Base-by-base conservation (phyloP, 2,113 vertebrate genomes). In the Pungitius pungitius region DNA sequence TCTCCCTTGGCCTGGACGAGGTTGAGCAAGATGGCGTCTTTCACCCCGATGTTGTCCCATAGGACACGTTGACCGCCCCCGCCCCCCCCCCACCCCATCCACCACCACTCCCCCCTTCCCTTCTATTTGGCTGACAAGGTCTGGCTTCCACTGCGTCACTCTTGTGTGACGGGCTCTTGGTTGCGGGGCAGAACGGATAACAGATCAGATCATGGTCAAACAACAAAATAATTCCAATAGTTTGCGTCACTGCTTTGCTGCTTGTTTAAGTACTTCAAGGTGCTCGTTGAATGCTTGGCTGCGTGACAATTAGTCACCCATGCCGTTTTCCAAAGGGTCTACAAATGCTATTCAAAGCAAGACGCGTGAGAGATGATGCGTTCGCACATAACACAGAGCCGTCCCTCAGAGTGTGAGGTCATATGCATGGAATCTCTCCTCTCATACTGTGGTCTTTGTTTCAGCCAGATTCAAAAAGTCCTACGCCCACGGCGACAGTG, bases 381-480 rank as follows among this genome's bases (percentile, higher is more conserved):
- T 75, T 86, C 85, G 77, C 76, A 73, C 60, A 49, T 62, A 63
- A 56, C 64, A 57, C 63, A 63, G 69, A 66, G 37, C 47, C 56
- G 59, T 77, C 73, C 49, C 73, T 57, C 60, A 12, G 75, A 66
- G 70, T 59, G 55, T 88, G 84, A 85, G 82, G 82, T 90, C 87
- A 88, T 68, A 57, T 22, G 20, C 55, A 54, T 45, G 51, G 74
- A 85, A 72, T 82, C 77, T 69, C 67, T 69, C 61, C 72, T 27
- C 63, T 78, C 64, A 89, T 62, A 89, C 79, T 87, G 80, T 6
- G 4, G 54, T 65, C 90, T 87, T 90, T 92, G 87, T 88, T 82
- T 85, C 47, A 69, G 69, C 68, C 84, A 85, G 20, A 86, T 78
- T 77, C 52, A 70, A 65, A 45, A 78, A 76, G 57, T 67, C 58